Evolutionary conservation across 2,888 invertebrate genomes (phyloP), one percentile per base, ranked within the genome.

Genomic region (Pachymerium ferrugineum): DNA sequence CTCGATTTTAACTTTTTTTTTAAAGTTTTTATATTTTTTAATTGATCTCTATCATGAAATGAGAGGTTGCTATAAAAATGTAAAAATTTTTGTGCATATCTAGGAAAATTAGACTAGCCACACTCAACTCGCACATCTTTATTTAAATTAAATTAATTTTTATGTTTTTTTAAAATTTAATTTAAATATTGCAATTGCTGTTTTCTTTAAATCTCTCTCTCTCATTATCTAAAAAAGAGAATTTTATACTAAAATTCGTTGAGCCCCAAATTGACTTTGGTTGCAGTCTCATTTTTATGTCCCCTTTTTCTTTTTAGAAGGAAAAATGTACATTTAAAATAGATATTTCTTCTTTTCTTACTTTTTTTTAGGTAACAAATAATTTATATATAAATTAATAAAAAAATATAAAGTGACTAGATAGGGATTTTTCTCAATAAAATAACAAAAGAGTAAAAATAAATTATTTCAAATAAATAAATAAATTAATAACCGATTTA

Each of bases 71-170:
- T 76, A 76, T 76, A 76, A 76, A 76, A 76, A 75, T 74, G 76
- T 76, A 76, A 76, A 76, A 76, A 76, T 74, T 25, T 62, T 75
- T 76, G 76, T 76, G 76, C 76, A 76, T 76, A 76, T 75, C 76
- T 75, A 76, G 67, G 72, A 73, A 73, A 73, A 38, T 69, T 69
- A 33, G 33, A 69, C 70, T 69, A 33, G 70, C 70, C 30, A 69
- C 70, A 30, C 33, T 69, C 33, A 69, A 69, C 33, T 69, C 70
- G 30, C 33, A 6, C 12, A 12, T 35, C 12, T 69, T 69, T 67
- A n/a, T 62, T 69, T 3, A 54, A 28, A 62, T 28, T 25, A 28
- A 54, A 54, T 25, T 54, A 25, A 54, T 10, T n/a, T 62, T 38
- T 16, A 16, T 10, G 22, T 28, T 62, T n/a, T 10, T 62, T 62